phyloP scores from a whole-genome alignment of 2,797 vertebrate species.

The Spizella passerina region DNA sequence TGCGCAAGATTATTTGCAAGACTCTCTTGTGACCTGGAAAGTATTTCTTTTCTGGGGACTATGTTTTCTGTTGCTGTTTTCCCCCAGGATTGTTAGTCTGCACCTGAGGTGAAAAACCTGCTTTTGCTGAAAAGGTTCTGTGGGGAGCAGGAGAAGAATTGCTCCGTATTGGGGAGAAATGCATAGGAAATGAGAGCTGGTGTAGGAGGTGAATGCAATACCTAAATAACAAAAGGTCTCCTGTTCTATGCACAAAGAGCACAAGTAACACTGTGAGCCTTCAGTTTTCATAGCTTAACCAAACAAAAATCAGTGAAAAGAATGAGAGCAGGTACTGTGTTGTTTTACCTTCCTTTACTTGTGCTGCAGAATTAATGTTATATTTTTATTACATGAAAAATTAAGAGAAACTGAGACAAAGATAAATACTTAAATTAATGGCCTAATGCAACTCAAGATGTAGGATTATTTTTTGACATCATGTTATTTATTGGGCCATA shows the following conservation, averaged over 20 bases:
- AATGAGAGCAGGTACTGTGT: not conserved
- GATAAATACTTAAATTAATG: not conserved
- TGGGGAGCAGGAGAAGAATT: not conserved
- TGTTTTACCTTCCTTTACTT: not conserved
- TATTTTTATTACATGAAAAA: not conserved
- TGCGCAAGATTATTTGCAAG: not conserved
- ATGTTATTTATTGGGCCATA: not conserved
- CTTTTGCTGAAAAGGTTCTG: not conserved
- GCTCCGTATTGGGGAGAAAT: rapidly evolving
- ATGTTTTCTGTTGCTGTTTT: not conserved
- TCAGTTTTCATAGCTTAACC: not conserved
- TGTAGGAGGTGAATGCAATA: not conserved
- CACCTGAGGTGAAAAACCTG: not conserved
- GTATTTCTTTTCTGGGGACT: not conserved
- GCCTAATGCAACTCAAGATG: not conserved
- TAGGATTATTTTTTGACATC: not conserved
- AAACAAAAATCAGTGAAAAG: not conserved
- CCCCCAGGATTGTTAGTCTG: not conserved
- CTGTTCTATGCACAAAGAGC: not conserved
- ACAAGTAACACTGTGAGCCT: not conserved
- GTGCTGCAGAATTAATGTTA: rapidly evolving
- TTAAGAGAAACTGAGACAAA: not conserved
- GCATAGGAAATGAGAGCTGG: not conserved
- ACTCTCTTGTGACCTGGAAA: not conserved
- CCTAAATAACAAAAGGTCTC: not conserved